Evolutionary conservation across 2,113 vertebrate species (phyloP), one percentile per base, ranked within the genome.

Genomic region (Polypterus bichir): DNA sequence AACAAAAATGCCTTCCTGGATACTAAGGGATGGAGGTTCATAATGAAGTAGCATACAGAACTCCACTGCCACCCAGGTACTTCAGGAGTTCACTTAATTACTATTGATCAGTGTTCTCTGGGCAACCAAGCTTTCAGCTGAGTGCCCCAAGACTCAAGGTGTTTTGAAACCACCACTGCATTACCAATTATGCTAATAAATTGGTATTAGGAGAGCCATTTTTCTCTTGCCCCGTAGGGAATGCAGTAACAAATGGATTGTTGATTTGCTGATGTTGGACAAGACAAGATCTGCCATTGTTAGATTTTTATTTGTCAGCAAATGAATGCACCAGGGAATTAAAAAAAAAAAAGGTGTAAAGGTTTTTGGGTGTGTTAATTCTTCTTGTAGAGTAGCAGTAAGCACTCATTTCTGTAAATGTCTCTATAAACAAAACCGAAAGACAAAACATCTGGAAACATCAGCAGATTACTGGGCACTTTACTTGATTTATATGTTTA

Each of bases 1-100:
- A 68, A 65, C 1, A 1, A 64, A 63, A 76, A 79, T 64, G 66
- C 66, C 68, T 66, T 70, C 77, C 64, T 61, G 64, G 57, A 62
- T 67, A 49, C 58, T 64, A 68, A 70, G 64, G 74, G 65, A 70
- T 64, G 65, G 49, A 3, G 78, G 66, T 78, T 76, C 77, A 74
- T 74, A 69, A 54, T 68, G 68, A 69, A 71, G 66, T 60, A 80
- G 65, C 66, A 62, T 80, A 63, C 75, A 68, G 73, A 80, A 83
- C 82, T 80, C 73, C 69, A 62, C 71, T 74, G 65, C 74, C 67
- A 71, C 60, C 74, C 64, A 69, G 57, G 60, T 61, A 65, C 58
- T 52, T 67, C 62, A 83, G 76, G 77, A 67, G 67, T 77, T 74
- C 71, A 63, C 74, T 86, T 83, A 81, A 82, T 84, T 82, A 79